Evolutionary conservation across 2,797 vertebrate genomes (phyloP), one percentile per base, ranked within the genome.

Genomic region (Lacerta agilis): DNA sequence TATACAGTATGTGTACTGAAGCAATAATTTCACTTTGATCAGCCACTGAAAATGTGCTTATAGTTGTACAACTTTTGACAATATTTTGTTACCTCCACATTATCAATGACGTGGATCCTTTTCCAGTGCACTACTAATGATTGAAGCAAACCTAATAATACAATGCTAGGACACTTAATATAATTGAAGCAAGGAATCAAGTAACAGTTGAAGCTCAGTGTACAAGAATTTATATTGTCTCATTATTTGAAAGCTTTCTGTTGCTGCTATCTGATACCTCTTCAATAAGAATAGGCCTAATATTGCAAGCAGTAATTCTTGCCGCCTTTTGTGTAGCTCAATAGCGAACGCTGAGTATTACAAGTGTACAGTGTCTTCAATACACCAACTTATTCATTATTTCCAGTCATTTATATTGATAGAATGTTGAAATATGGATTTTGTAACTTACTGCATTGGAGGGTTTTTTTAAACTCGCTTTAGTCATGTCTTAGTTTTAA

Each of bases 171-270:
- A 94, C 93, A 95, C 93, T 96, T 96, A 96, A 91, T 91, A 92
- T 96, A 95, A 96, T 95, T 96, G 94, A 88, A 92, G 81, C 81
- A 87, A 71, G 94, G 96, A 93, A 79, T 96, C 95, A 92, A 93
- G 90, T 96, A 91, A 94, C 96, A 91, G 85, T 76, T 91, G 89
- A 93, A 86, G 89, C 91, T 94, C 91, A 81, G 76, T 61, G 33
- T 91, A 77, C 81, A 93, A 93, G 92, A 91, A 94, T 93, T 92
- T 94, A 82, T 94, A 91, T 92, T 93, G 91, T 89, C 85, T 91
- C 41, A 76, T 87, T 93, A 93, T 93, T 90, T 89, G 88, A 93
- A 94, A 91, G 85, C 71, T 93, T 73, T 92, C 90, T 1, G 0
- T 86, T 71, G 38, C 93, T 89, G 91, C 78, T 87, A 94, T 89